Percentiles rank a stretch among this genome's conserved stretches.
Conservation (phyloP, 2,888 invertebrate genomes). For the Himalopsyche anomala region DNA sequence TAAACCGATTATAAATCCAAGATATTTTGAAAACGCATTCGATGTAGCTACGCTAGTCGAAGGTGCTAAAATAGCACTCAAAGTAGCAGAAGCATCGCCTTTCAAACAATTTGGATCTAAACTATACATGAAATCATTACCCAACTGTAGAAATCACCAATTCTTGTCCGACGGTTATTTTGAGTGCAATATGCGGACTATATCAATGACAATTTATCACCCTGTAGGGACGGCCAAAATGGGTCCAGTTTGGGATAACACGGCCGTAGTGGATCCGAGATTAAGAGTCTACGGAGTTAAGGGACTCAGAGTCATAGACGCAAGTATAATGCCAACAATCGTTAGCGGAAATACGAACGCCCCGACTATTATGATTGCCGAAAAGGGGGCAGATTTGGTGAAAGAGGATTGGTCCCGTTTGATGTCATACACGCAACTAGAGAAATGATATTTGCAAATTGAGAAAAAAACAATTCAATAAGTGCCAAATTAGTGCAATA, state of each 20-base stretch:
- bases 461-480: neutral
- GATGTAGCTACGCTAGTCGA: conserved; percentile 90
- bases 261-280: conserved; percentile 89
- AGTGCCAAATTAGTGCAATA: conserved; percentile 22
- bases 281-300: conserved; percentile 86
- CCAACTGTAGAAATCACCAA: conserved; percentile 84
- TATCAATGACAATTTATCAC: conserved; percentile 94
- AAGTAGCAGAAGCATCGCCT: conserved; percentile 84
- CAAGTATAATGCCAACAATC: conserved; percentile 92
- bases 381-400: conserved; percentile 91
- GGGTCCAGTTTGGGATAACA: conserved; percentile 87
- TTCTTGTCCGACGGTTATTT: conserved; percentile 90
- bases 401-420: conserved; percentile 86
- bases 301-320: conserved; percentile 89
- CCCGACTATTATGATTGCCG: conserved; percentile 94
- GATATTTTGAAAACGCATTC: conserved; percentile 90
- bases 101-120: conserved; percentile 89
- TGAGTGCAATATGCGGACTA: conserved; percentile 90
- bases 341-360: conserved; percentile 94
- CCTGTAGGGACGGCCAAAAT: conserved; percentile 93
- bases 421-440: conserved; percentile 57
- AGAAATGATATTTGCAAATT: neutral
- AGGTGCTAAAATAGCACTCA: conserved; percentile 86
- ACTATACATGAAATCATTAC: conserved; percentile 84
- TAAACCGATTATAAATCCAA: conserved; percentile 92